Percentiles rank a stretch among this genome's conserved stretches.
phyloP scores from a whole-genome alignment of 2,888 invertebrate genomes.

The Apodemia hepburni region DNA sequence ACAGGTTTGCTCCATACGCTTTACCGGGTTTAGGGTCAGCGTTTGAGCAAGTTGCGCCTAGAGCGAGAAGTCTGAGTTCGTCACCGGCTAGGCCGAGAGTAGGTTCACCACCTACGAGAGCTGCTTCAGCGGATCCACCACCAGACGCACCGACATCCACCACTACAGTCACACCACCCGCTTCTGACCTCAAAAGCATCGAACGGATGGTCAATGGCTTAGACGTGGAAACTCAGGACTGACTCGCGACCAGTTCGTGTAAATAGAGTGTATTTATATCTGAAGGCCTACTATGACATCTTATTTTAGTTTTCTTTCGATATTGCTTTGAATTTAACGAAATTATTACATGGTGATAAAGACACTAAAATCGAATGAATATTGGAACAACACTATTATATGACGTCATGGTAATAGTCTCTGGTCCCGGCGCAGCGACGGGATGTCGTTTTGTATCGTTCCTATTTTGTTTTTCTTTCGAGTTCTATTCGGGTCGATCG shows the following conservation, averaged over 20 bases:
- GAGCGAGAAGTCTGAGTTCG: constrained; percentile 82
- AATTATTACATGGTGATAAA: background rate
- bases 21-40: constrained; percentile 90
- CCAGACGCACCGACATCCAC: constrained; percentile 79
- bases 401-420: background rate
- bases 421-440: constrained; percentile 34
- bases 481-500: constrained; percentile 76
- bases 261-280: constrained; percentile 75
- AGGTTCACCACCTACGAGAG: constrained; percentile 64
- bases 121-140: constrained; percentile 75
- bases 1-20: constrained; percentile 93
- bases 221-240: constrained; percentile 88
- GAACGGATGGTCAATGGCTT: constrained; percentile 98
- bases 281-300: constrained; percentile 20
- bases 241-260: constrained; percentile 50
- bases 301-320: too few relatives aligned
- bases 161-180: constrained; percentile 78
- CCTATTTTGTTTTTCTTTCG: constrained; percentile 77
- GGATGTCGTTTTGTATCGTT: constrained; percentile 74
- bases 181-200: constrained; percentile 95
- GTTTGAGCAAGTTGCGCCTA: constrained; percentile 93
- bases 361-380: background rate
- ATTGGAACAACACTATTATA: background rate
- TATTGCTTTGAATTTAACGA: background rate
- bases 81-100: constrained; percentile 73